These are phyloP conservation scores for Pseudomyrmex pallidus DNA, from an alignment of 1,140 invertebrate species.

Conservation along the genomic window DNA sequence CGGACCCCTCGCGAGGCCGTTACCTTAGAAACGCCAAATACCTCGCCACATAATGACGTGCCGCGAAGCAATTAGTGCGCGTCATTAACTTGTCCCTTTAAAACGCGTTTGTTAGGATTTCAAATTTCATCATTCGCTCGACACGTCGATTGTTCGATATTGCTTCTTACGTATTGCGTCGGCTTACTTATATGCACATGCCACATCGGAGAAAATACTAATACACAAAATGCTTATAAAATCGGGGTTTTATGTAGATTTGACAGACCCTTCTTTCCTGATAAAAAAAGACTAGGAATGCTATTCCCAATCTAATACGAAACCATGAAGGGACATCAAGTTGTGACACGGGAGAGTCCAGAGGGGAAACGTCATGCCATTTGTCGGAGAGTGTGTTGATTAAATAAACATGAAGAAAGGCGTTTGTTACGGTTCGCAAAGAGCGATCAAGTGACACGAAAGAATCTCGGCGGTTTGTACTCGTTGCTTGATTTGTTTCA, in stretches of 20 bases:
- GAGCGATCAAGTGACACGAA: conserved; percentile 41
- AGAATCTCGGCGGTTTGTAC: conserved; percentile 39
- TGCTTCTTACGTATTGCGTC: too few species aligned
- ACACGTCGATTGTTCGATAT: not conserved
- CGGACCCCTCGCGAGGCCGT: conserved; percentile 69
- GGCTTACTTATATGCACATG: not conserved
- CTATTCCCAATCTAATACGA: conserved; percentile 54
- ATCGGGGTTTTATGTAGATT: conserved; percentile 29
- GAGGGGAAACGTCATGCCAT: conserved; percentile 58
- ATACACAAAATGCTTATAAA: not conserved
- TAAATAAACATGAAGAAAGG: conserved; percentile 75
- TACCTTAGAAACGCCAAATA: conserved; percentile 63
- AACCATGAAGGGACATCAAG: conserved; percentile 75
- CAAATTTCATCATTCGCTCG: not conserved
- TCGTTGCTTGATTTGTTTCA: conserved; percentile 16
- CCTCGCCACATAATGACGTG: conserved; percentile 44
- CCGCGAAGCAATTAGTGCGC: conserved; percentile 42
- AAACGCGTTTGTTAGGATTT: not conserved
- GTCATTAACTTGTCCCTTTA: conserved; percentile 22
- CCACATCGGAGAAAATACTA: not conserved
- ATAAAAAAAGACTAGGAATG: conserved; percentile 32
- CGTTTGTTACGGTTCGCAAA: conserved; percentile 48
- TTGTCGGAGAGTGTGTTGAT: conserved; percentile 68
- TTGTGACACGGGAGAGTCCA: conserved; percentile 61
- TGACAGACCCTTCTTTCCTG: conserved; percentile 24